Conservation (phyloP, 2,797 vertebrate species). For the Notolabrus celidotus region DNA sequence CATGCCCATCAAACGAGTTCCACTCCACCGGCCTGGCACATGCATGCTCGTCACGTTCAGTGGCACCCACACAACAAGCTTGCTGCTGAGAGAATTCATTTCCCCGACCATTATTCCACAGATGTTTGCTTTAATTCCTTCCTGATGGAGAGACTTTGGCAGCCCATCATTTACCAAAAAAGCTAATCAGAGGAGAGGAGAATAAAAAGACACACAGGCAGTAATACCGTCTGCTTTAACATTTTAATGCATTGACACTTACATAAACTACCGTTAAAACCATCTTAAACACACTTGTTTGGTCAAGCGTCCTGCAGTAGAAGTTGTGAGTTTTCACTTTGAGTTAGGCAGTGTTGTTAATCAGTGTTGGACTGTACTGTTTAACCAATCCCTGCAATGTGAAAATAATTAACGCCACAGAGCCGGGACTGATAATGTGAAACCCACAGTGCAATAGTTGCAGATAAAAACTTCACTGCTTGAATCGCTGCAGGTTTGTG, state of each 20-base stretch:
- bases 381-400: constrained; percentile 68
- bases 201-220: constrained; percentile 10
- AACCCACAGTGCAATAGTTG: constrained; percentile 57
- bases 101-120: constrained; percentile 82
- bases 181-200: constrained; percentile 44
- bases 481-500: constrained; percentile 10
- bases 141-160: constrained; percentile 75
- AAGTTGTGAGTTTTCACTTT: constrained; percentile 1
- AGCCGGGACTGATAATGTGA: constrained; percentile 70
- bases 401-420: constrained; percentile 85
- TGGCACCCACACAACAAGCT: constrained; percentile 72
- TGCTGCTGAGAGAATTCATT: constrained; percentile 77
- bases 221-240: constrained; percentile 26
- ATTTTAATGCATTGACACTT: constrained; percentile 13
- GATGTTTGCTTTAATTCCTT: constrained; percentile 85
- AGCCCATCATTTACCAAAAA: constrained; percentile 65
- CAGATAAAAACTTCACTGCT: constrained; percentile 39
- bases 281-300: constrained; percentile 8
- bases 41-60: constrained; percentile 83
- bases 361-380: constrained; percentile 79
- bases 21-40: constrained; percentile 74
- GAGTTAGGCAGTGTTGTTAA: constrained; percentile 74
- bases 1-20: constrained; percentile 83
- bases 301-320: constrained; percentile 24
- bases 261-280: constrained; percentile 7